Conservation (phyloP, 2,888 invertebrate genomes). For the Parasteatoda lunata region DNA sequence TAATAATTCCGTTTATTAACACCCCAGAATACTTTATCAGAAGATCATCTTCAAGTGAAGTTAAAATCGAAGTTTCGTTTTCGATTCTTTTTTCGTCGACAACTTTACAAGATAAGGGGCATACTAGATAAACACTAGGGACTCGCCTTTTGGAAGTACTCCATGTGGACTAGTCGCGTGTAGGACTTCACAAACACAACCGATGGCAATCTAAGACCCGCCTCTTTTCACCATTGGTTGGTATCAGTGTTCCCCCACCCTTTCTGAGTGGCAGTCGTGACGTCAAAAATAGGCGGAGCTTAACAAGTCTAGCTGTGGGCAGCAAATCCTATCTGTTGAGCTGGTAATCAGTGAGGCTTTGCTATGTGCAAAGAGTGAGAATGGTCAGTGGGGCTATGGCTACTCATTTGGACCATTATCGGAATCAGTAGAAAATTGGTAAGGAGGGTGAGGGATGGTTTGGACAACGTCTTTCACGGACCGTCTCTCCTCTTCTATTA, state of each 20-base stretch:
- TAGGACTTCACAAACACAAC: conserved; percentile 28
- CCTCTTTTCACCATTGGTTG: conserved; percentile 45
- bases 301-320: conserved; percentile 26
- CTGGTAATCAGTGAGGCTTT: conserved; percentile 59
- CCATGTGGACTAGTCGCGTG: conserved; percentile 63
- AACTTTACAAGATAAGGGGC: background rate
- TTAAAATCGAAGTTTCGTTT: background rate
- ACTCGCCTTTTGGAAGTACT: conserved; percentile 37
- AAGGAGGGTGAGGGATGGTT: conserved; percentile 40
- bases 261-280: conserved; percentile 51
- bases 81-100: background rate
- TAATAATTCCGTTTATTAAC: background rate
- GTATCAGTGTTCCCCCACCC: conserved; percentile 7
- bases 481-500: conserved; percentile 44
- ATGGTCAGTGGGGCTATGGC: conserved; percentile 38
- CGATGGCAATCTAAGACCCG: conserved; percentile 10
- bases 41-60: too few species aligned
- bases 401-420: conserved; percentile 60
- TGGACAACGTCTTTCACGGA: conserved; percentile 62
- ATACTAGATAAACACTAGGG: conserved; percentile 17
- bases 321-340: conserved; percentile 64
- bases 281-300: conserved; percentile 42
- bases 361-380: conserved; percentile 14
- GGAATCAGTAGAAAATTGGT: conserved; percentile 54
- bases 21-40: conserved; percentile 7